These are phyloP conservation scores for Apamea epomidion DNA, from an alignment of 2,888 invertebrate genomes.

Conservation along the genomic window DNA sequence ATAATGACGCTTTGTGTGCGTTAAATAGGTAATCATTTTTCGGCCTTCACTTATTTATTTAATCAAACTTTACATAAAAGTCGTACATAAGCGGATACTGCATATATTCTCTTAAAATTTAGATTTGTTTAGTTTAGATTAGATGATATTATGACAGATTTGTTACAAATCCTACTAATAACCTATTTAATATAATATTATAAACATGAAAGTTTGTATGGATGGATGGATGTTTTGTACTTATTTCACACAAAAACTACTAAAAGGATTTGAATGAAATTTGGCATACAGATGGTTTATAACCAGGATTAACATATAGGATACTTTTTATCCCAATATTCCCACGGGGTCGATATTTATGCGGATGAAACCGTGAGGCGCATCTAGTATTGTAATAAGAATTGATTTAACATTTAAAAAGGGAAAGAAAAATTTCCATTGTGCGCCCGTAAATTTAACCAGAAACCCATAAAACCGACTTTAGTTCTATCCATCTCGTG, in stretches of 20 bases:
- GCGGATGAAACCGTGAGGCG: too few relatives aligned
- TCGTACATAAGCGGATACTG: background rate
- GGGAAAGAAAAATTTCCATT: background rate
- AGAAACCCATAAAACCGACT: constrained; percentile 6
- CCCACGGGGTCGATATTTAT: too few relatives aligned
- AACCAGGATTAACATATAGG: too few relatives aligned
- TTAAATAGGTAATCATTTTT: too few relatives aligned
- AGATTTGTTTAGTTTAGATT: background rate
- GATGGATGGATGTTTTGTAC: too few relatives aligned
- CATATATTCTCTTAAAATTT: background rate
- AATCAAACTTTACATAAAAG: background rate
- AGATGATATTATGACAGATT: background rate
- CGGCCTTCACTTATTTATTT: background rate
- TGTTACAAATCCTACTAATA: background rate
- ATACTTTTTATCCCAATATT: too few relatives aligned
- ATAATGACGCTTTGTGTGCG: background rate
- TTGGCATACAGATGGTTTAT: too few relatives aligned
- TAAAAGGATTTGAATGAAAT: too few relatives aligned
- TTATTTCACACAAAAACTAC: too few relatives aligned
- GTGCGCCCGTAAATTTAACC: constrained; percentile 2
- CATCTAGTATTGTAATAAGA: too few relatives aligned
- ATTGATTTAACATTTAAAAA: background rate
- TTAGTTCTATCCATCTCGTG: constrained; percentile 12
- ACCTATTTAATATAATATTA: too few relatives aligned
- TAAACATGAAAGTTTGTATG: too few relatives aligned